Base-by-base conservation (phyloP, 2,888 invertebrate species). In the Cheiracanthium punctorium region DNA sequence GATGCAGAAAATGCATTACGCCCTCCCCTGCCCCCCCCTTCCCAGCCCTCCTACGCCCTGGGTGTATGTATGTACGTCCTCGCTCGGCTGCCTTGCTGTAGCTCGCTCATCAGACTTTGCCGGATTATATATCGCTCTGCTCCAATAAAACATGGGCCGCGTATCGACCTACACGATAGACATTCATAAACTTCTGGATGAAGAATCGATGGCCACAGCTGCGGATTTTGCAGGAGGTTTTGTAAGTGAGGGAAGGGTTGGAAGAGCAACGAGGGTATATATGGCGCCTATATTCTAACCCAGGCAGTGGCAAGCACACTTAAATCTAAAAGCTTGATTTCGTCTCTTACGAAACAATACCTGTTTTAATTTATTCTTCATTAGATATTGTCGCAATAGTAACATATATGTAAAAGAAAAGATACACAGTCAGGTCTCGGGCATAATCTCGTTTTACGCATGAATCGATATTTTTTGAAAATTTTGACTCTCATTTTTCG, bases 1-100 rank as follows among this genome's bases (percentile, higher is more conserved):
- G 84, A 84, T 84, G 84, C 84, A 84, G 84, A 84, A 84, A 84
- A 84, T 84, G 84, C 84, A 84, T 84, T 84, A 84, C 82, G 33
- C 73, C 73, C 73, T 30, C 24, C 10, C n/a, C 12, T 0, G 1
- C 32, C n/a, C 41, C 72, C 73, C 64, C 2, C 29, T 48, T 30
- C 69, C 41, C 71, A 43, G 20, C 43, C 52, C 48, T 33, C 69
- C 33, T 17, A 20, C 58, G n/a, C 33, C 20, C 69, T 30, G 29
- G 74, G n/a, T n/a, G n/a, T n/a, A n/a, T n/a, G n/a, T n/a, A n/a
- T 67, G 2, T 58, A 43, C 74, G 67, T 43, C 43, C 28, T 64
- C 58, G 82, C 71, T 72, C 67, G 65, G 10, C 17, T 17, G 43
- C 14, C 17, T 48, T 58, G 58, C 58, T 10, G 10, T n/a, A 37